Evolutionary conservation across 2,888 invertebrate genomes (phyloP).

Genomic region (Nineta flava): DNA sequence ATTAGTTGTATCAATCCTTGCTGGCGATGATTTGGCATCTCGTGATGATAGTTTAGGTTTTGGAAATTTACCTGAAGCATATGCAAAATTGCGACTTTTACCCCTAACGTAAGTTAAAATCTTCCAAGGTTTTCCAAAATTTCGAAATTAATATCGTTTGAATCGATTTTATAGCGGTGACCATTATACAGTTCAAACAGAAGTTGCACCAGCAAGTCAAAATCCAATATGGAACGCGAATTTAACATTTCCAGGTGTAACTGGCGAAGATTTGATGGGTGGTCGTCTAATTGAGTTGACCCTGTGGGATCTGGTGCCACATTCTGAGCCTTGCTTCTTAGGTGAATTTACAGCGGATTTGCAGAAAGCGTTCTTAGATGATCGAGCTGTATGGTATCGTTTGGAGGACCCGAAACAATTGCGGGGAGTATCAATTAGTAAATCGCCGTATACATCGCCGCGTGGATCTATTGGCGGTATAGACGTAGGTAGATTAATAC

Average conservation of each 20-base stretch:
- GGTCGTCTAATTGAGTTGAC: constrained; percentile 72
- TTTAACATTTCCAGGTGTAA: constrained; percentile 62
- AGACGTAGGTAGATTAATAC: constrained; percentile 42
- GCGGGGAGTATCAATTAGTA: constrained; percentile 35
- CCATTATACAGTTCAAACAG: constrained; percentile 63
- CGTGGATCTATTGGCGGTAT: constrained; percentile 60
- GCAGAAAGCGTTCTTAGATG: constrained; percentile 71
- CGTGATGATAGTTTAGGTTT: constrained; percentile 64
- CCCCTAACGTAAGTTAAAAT: constrained; percentile 54
- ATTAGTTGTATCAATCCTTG: constrained; percentile 69
- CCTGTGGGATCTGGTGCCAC: constrained; percentile 74
- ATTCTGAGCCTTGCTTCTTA: constrained; percentile 64
- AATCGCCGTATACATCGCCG: constrained; percentile 63
- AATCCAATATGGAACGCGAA: constrained; percentile 91
- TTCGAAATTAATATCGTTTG: neutral
- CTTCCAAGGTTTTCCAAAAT: neutral
- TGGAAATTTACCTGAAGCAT: constrained; percentile 67
- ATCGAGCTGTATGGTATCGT: constrained; percentile 81
- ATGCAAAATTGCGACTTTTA: constrained; percentile 63
- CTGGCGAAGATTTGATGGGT: constrained; percentile 63
- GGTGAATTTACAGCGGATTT: constrained; percentile 70
- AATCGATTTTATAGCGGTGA: constrained; percentile 39
- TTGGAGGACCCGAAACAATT: constrained; percentile 62
- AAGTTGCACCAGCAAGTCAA: constrained; percentile 70
- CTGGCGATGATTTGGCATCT: constrained; percentile 67